phyloP scores from a whole-genome alignment of 2,888 invertebrate genomes.

The Chorisops tibialis region DNA sequence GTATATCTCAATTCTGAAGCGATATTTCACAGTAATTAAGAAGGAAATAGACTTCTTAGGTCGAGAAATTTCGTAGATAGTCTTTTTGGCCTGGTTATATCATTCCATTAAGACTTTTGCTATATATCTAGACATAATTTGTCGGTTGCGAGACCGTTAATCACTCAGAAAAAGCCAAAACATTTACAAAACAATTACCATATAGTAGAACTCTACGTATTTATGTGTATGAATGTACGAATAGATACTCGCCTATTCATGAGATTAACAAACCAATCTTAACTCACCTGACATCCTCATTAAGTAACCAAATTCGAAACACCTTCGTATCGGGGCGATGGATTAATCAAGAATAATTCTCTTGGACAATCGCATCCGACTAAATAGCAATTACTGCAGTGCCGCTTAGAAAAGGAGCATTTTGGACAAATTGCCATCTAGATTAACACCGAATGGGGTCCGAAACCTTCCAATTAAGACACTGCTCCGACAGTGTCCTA shows the following conservation, averaged over 20 bases:
- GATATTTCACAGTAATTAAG: slow-evolving; percentile 8
- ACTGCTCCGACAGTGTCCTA: slow-evolving; percentile 4
- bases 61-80: too few relatives aligned
- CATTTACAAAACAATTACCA: slow-evolving; percentile 22
- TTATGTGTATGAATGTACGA: too few relatives aligned
- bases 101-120: too few relatives aligned
- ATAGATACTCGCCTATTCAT: neutral
- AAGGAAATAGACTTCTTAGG: neutral
- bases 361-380: neutral
- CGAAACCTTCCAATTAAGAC: neutral
- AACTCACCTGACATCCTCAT: slow-evolving; percentile 11
- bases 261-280: slow-evolving; percentile 21
- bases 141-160: neutral
- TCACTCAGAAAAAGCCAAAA: slow-evolving; percentile 12
- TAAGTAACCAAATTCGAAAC: slow-evolving; percentile 27
- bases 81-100: too few relatives aligned
- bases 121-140: too few relatives aligned
- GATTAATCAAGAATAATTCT: slow-evolving; percentile 10
- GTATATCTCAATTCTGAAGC: neutral
- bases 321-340: slow-evolving; percentile 12
- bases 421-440: slow-evolving; percentile 16
- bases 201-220: neutral
- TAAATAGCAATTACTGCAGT: neutral
- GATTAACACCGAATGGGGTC: slow-evolving; percentile 24
- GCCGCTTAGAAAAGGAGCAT: neutral